A percentile compares a stretch with the other conserved stretches of the same genome.
Conservation (phyloP, 2,797 vertebrate species). For the Halcyon smyrnensis region DNA sequence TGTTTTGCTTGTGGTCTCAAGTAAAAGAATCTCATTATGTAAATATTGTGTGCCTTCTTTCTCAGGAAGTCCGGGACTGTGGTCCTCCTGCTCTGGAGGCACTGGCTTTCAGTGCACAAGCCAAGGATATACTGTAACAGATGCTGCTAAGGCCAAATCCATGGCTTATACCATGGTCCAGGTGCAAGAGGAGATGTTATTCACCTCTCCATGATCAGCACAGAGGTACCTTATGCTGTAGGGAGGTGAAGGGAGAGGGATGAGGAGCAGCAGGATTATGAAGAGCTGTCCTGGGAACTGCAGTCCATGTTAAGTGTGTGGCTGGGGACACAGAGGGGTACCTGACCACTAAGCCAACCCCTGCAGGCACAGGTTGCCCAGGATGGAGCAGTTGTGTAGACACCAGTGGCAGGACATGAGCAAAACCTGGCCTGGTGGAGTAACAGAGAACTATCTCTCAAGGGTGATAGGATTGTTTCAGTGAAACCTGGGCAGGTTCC, state of each 20-base stretch:
- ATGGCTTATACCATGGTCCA: not conserved
- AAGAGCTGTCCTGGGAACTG: not conserved
- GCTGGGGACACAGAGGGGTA: not conserved
- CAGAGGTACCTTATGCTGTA: not conserved
- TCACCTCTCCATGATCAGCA: not conserved
- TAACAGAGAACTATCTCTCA: not conserved
- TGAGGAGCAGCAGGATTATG: not conserved
- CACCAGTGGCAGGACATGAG: not conserved
- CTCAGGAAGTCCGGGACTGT: not conserved
- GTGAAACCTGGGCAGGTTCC: not conserved
- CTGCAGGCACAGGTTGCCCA: not conserved
- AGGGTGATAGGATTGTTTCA: not conserved
- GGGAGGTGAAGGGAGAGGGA: not conserved
- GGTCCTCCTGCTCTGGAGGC: not conserved
- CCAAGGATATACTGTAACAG: not conserved
- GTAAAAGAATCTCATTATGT: not conserved
- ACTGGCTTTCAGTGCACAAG: not conserved
- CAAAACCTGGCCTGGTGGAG: not conserved
- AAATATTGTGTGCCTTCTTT: not conserved
- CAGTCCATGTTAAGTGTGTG: rapidly evolving
- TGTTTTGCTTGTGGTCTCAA: not conserved
- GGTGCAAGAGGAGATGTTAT: not conserved
- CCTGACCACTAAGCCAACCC: not conserved
- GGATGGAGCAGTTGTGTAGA: not conserved
- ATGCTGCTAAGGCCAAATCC: not conserved